Evolutionary conservation across 53 echinoderm and acorn worm genomes (phyloP).

Genomic region (Holothuria scabra): DNA sequence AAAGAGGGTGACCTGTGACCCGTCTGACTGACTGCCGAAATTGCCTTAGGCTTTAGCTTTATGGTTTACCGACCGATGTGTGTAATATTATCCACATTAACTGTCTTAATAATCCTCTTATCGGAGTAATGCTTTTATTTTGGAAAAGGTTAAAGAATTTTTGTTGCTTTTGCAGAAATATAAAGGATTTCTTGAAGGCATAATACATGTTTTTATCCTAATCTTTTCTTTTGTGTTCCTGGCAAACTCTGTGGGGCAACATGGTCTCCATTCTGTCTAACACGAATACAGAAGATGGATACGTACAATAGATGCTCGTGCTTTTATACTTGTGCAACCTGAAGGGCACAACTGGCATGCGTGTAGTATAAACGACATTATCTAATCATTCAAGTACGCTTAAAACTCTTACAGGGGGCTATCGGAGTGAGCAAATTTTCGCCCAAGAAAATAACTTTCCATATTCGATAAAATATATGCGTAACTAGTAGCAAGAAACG

Average conservation of each 20-base stretch:
- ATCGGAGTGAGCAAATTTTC: too few species aligned
- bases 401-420: too few species aligned
- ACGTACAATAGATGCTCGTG: not conserved
- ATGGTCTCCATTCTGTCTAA: slow-evolving; percentile 5
- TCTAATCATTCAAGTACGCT: too few species aligned
- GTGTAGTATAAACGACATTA: too few species aligned
- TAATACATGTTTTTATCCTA: slow-evolving; percentile 37
- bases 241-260: slow-evolving; percentile 20
- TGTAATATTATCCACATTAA: slow-evolving; percentile 44
- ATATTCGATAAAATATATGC: too few species aligned
- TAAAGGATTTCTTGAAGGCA: slow-evolving; percentile 36
- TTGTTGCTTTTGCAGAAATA: slow-evolving; percentile 22
- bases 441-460: too few species aligned
- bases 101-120: slow-evolving; percentile 30
- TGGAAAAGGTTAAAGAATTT: slow-evolving; percentile 23
- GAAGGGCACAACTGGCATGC: too few species aligned
- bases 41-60: slow-evolving; percentile 22
- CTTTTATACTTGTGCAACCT: too few species aligned
- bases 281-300: not conserved
- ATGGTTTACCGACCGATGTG: slow-evolving; percentile 35
- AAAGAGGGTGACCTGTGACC: slow-evolving; percentile 22
- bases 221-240: slow-evolving; percentile 11
- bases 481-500: too few species aligned
- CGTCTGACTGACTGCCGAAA: slow-evolving; percentile 20
- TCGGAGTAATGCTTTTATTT: slow-evolving; percentile 32